Base-by-base conservation (phyloP, 2,113 vertebrate species). In the Sclerurus mexicanus region DNA sequence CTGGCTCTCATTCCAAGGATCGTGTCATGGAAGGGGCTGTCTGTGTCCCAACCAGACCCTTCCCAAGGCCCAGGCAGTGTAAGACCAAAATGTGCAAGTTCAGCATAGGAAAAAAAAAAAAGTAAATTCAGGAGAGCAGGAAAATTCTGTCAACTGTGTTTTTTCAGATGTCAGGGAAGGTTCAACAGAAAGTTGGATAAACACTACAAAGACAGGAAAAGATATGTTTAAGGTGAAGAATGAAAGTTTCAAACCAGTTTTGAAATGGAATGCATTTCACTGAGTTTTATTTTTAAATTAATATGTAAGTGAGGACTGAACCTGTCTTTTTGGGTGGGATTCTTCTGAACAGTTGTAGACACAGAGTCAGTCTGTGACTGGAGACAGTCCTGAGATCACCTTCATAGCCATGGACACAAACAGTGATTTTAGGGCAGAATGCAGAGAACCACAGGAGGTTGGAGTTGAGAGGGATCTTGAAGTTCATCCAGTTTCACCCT, bases 1-100 rank as follows among this genome's bases (percentile, higher is more conserved):
- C 39, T 12, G 17, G 33, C 24, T 40, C 27, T 30, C 68, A 12
- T 14, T 2, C 73, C 44, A 52, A 30, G 46, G 49, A 30, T 24
- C 9, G 0, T 17, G 39, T n/a, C 14, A 0, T 10, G 15, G 10
- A 27, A 40, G 3, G 40, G 30, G 25, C 35, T 35, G 11, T 19
- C 55, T 42, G 21, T 8, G 7, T 15, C 23, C 52, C 24, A 66
- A 46, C 14, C 42, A n/a, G 19, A 5, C 35, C 33, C 40, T 46
- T 25, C 59, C 47, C 30, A 10, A 20, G 25, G 9, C 49, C 37
- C 18, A 21, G 35, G 25, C 53, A 62, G 28, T 13, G 17, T 7
- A 6, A 64, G 53, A 10, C n/a, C 28, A 19, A 55, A 91, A 21
- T 4, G 8, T 47, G 31, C 30, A 23, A 82, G 56, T 37, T 37